Evolutionary conservation across 2,888 invertebrate genomes (phyloP).

Genomic region (Brassicogethes aeneus): DNA sequence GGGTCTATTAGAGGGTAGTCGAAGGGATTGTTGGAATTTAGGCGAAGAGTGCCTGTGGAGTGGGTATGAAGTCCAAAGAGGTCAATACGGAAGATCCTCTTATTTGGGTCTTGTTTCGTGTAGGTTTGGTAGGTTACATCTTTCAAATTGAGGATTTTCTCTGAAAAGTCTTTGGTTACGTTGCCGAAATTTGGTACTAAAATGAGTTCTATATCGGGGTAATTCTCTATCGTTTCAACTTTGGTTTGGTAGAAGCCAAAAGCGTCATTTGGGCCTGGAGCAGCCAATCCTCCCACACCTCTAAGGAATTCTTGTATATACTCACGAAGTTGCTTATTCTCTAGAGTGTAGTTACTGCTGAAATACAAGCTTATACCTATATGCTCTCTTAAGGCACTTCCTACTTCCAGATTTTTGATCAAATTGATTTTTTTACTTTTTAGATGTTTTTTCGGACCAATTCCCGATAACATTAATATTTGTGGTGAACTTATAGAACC

Average conservation of each 20-base stretch:
- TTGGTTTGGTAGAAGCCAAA: slow-evolving; percentile 22
- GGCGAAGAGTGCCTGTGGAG: background rate
- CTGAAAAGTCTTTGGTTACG: slow-evolving; percentile 16
- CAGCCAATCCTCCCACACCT: slow-evolving; percentile 18
- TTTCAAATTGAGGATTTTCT: slow-evolving; percentile 18
- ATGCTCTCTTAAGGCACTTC: slow-evolving; percentile 70
- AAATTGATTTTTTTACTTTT: slow-evolving; percentile 48
- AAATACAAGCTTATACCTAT: slow-evolving; percentile 61
- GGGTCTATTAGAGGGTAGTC: background rate
- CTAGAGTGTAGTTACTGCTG: slow-evolving; percentile 45
- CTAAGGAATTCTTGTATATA: slow-evolving; percentile 17
- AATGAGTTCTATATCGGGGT: slow-evolving; percentile 26
- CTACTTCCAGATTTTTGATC: slow-evolving; percentile 59
- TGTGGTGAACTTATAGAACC: slow-evolving; percentile 77
- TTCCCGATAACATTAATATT: slow-evolving; percentile 72
- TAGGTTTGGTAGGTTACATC: slow-evolving; percentile 31
- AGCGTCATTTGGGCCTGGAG: slow-evolving; percentile 14
- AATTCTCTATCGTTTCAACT: slow-evolving; percentile 15
- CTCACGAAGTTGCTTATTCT: slow-evolving; percentile 5
- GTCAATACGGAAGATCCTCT: slow-evolving; percentile 26
- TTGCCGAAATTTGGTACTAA: slow-evolving; percentile 43
- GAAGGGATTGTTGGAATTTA: background rate
- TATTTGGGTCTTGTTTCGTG: slow-evolving; percentile 20
- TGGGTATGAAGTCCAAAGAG: slow-evolving; percentile 7
- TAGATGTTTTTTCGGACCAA: slow-evolving; percentile 59